These are phyloP conservation scores for Xenopus petersii DNA, from an alignment of 2,797 vertebrate species.

Conservation along the genomic window DNA sequence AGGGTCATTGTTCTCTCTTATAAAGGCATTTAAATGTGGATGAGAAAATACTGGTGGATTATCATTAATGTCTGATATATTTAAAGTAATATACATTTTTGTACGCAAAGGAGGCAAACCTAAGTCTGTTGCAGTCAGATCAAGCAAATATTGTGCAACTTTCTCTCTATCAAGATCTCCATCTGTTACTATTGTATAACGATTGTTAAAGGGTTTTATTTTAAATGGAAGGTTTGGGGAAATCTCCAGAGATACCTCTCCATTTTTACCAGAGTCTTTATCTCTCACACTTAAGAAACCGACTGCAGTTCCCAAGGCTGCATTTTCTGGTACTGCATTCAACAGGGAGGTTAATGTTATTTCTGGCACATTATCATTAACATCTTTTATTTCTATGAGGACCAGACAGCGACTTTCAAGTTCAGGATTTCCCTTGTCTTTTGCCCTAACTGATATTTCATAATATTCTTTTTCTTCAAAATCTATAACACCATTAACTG, in stretches of 20 bases:
- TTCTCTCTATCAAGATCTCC: slow-evolving; percentile 63
- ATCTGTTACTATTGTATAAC: slow-evolving; percentile 60
- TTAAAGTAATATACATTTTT: slow-evolving; percentile 54
- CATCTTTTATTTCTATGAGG: slow-evolving; percentile 61
- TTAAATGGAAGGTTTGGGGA: slow-evolving; percentile 56
- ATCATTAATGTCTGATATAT: slow-evolving; percentile 67
- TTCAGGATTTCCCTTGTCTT: slow-evolving; percentile 68
- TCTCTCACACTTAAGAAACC: slow-evolving; percentile 64
- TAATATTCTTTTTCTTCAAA: slow-evolving; percentile 55
- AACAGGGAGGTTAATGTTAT: slow-evolving; percentile 69
- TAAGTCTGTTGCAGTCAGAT: slow-evolving; percentile 62
- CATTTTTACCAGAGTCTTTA: slow-evolving; percentile 64
- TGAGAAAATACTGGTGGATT: slow-evolving; percentile 58
- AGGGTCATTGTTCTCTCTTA: slow-evolving; percentile 60
- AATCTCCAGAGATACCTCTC: slow-evolving; percentile 56
- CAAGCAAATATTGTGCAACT: slow-evolving; percentile 59
- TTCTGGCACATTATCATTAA: slow-evolving; percentile 66
- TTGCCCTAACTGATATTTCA: slow-evolving; percentile 59
- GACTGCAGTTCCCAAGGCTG: slow-evolving; percentile 61
- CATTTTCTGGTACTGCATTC: slow-evolving; percentile 60
- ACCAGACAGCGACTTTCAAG: slow-evolving; percentile 57
- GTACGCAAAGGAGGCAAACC: slow-evolving; percentile 54
- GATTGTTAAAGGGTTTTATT: slow-evolving; percentile 58
- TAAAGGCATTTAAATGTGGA: slow-evolving; percentile 55
- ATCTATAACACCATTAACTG: slow-evolving; percentile 48